A percentile compares a stretch with the other conserved stretches of the same genome.
phyloP scores from a whole-genome alignment of 2,797 vertebrate genomes.

The Aplochiton taeniatus region DNA sequence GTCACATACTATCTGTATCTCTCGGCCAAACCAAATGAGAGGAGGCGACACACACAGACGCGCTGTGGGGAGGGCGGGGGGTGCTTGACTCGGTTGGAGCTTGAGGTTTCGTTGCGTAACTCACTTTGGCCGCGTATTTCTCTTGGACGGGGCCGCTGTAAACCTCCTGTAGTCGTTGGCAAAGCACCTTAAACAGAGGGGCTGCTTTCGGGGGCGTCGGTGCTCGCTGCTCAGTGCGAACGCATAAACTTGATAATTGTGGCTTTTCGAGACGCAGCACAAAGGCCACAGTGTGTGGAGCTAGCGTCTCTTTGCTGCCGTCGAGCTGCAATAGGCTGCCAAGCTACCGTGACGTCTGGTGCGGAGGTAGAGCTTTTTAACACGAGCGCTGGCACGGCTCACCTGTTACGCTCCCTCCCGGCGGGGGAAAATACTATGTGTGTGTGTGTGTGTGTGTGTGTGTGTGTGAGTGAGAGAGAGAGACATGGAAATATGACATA shows the following conservation, averaged over 20 bases:
- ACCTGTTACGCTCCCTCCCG: no score
- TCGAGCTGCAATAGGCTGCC: conserved; percentile 9
- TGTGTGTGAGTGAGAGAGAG: conserved; percentile 1
- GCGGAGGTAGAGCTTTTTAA: no score
- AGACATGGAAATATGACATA: no score
- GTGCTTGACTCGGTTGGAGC: no score
- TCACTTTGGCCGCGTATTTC: conserved; percentile 40
- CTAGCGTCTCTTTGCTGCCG: conserved; percentile 14
- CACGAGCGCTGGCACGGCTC: no score
- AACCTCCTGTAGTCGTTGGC: conserved; percentile 44
- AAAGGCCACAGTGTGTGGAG: conserved; percentile 42
- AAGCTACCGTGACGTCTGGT: conserved; percentile 1
- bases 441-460: no score
- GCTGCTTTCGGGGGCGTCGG: not conserved
- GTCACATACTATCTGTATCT: no score
- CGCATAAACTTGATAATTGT: conserved; percentile 50
- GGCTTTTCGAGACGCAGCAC: conserved; percentile 43
- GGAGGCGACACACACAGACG: no score
- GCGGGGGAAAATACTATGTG: no score
- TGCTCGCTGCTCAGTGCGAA: conserved; percentile 33
- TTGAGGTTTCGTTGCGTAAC: conserved; percentile 45
- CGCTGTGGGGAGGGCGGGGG: no score
- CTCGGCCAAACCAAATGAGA: no score
- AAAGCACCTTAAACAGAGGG: conserved; percentile 33
- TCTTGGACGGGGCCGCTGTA: conserved; percentile 45